A percentile compares a stretch with the other conserved stretches of the same genome.
Conservation (phyloP, 2,797 vertebrate species). For the Syngnathus acus region DNA sequence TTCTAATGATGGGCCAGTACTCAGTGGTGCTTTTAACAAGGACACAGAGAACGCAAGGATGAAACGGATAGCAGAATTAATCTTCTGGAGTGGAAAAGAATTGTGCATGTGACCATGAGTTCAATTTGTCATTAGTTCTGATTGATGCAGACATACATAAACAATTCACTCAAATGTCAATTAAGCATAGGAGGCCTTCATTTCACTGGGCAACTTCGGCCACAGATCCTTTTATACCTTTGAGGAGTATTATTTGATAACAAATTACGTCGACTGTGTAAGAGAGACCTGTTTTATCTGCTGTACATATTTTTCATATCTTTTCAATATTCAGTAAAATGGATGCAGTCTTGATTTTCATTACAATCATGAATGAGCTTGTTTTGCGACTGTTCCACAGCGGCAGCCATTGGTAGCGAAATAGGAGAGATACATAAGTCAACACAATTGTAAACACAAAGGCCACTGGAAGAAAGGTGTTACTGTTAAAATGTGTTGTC, state of each 20-base stretch:
- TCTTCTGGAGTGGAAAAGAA: constrained; percentile 23
- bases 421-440: background rate
- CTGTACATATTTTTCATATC: background rate
- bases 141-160: background rate
- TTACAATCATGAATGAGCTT: constrained; percentile 41
- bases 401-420: constrained; percentile 15
- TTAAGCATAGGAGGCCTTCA: background rate
- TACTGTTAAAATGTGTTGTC: constrained; percentile 76
- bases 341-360: constrained; percentile 16
- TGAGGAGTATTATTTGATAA: background rate
- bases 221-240: background rate
- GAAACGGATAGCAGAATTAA: constrained; percentile 31
- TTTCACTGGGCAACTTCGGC: background rate
- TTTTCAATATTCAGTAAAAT: background rate
- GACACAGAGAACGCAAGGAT: constrained; percentile 26
- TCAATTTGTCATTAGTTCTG: background rate
- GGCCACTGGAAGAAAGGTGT: constrained; percentile 51
- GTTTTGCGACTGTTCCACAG: constrained; percentile 16
- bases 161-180: background rate
- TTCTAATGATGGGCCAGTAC: constrained; percentile 67
- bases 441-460: constrained; percentile 13
- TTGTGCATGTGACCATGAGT: background rate
- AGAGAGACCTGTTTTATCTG: background rate
- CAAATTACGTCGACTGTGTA: background rate
- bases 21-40: constrained; percentile 57